These are phyloP conservation scores for Gibbula magus DNA, from an alignment of 2,888 invertebrate species.

Conservation along the genomic window DNA sequence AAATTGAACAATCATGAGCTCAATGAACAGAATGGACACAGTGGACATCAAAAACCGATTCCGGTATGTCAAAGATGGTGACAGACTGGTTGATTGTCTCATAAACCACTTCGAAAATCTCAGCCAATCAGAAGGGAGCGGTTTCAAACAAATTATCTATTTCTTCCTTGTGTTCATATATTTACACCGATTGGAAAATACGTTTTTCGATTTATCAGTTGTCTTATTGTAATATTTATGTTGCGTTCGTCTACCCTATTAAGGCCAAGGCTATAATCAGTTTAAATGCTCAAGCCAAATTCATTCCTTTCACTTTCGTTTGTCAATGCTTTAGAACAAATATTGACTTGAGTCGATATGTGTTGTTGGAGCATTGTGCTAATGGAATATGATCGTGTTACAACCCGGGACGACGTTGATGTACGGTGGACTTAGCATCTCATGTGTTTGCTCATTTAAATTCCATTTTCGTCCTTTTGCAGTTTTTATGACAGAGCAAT, in stretches of 20 bases:
- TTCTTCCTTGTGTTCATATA: too few relatives aligned
- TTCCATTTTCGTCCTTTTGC: neutral
- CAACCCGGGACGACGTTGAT: too few relatives aligned
- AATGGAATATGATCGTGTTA: neutral
- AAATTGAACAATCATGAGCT: too few relatives aligned
- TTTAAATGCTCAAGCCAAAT: neutral
- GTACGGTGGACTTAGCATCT: neutral
- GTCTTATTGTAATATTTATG: neutral
- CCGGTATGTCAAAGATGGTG: too few relatives aligned
- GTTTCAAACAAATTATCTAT: too few relatives aligned
- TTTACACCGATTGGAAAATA: too few relatives aligned
- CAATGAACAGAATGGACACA: too few relatives aligned
- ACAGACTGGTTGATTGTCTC: too few relatives aligned
- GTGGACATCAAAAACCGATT: too few relatives aligned
- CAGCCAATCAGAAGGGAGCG: too few relatives aligned
- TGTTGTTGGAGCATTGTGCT: neutral
- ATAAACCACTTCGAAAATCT: too few relatives aligned
- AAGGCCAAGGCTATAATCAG: neutral
- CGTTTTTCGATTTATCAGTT: neutral
- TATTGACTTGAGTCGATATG: neutral
- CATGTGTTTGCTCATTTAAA: neutral
- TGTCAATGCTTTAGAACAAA: neutral
- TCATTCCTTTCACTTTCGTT: neutral
- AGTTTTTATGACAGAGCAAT: neutral
- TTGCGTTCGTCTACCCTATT: neutral